These are phyloP conservation scores for Aegithalos caudatus DNA, from an alignment of 2,113 vertebrate genomes.

Conservation along the genomic window DNA sequence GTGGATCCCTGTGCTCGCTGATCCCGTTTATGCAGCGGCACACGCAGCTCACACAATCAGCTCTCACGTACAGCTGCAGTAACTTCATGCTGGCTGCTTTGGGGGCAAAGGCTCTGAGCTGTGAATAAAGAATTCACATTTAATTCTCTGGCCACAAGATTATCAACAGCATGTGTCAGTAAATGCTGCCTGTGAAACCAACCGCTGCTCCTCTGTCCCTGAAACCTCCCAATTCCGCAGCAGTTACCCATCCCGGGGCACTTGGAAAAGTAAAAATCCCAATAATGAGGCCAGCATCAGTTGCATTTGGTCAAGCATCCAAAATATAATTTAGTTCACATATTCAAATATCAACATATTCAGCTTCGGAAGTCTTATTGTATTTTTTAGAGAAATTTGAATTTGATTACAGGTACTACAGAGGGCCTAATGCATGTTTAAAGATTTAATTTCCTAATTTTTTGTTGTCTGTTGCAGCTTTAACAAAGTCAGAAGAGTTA, in stretches of 20 bases:
- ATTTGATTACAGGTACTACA: neutral
- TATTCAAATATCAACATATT: neutral
- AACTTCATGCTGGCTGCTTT: neutral
- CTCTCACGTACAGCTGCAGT: neutral
- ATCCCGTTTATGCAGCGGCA: neutral
- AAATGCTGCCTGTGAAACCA: neutral
- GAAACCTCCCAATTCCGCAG: neutral
- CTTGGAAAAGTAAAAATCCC: neutral
- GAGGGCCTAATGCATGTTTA: neutral
- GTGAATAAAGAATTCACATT: neutral
- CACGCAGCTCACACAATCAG: neutral
- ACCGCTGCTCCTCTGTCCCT: neutral
- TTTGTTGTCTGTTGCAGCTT: neutral
- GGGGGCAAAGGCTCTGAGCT: neutral
- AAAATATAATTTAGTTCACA: neutral
- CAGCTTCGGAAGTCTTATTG: neutral
- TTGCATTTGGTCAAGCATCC: neutral
- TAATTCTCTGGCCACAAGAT: neutral
- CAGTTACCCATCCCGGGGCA: neutral
- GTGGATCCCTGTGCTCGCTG: fast-evolving
- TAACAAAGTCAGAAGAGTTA: neutral
- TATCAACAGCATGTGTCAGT: neutral
- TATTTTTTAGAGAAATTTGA: neutral
- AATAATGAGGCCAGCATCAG: neutral
- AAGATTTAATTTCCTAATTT: neutral